Conservation (phyloP, 2,797 vertebrate genomes). For the Acanthurus lineatus region DNA sequence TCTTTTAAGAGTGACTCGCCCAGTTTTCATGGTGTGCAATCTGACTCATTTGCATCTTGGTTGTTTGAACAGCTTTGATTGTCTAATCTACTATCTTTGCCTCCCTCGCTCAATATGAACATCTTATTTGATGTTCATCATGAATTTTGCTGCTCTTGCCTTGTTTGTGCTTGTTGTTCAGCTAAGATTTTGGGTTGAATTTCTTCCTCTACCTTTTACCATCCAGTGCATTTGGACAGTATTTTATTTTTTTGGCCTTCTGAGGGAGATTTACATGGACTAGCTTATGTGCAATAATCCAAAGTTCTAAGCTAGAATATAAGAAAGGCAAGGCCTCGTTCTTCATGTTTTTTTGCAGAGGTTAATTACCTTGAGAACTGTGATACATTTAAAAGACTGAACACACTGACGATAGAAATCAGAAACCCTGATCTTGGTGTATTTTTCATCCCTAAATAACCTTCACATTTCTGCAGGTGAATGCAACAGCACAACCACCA, state of each 20-base stretch:
- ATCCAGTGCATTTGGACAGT: not conserved
- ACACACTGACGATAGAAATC: not conserved
- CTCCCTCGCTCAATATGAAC: not conserved
- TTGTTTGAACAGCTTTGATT: not conserved
- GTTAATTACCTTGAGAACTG: too few relatives aligned
- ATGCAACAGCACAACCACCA: not conserved
- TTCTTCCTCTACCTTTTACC: not conserved
- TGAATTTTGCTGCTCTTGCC: not conserved
- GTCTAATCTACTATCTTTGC: not conserved
- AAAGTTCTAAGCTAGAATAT: not conserved
- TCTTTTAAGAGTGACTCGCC: not conserved
- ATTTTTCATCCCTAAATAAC: not conserved
- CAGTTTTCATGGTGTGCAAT: not conserved
- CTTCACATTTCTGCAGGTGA: not conserved
- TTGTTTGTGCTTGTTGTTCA: not conserved
- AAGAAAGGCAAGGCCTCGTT: not conserved
- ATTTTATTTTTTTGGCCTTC: too few relatives aligned
- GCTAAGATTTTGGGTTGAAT: not conserved
- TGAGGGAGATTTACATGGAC: not conserved
- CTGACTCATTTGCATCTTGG: not conserved
- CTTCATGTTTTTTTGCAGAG: not conserved
- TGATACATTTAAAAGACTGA: not conserved
- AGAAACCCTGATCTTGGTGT: not conserved
- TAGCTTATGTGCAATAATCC: not conserved
- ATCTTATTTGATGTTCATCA: not conserved